Base-by-base conservation (phyloP, 2,888 invertebrate genomes). In the Amaurobius ferox region DNA sequence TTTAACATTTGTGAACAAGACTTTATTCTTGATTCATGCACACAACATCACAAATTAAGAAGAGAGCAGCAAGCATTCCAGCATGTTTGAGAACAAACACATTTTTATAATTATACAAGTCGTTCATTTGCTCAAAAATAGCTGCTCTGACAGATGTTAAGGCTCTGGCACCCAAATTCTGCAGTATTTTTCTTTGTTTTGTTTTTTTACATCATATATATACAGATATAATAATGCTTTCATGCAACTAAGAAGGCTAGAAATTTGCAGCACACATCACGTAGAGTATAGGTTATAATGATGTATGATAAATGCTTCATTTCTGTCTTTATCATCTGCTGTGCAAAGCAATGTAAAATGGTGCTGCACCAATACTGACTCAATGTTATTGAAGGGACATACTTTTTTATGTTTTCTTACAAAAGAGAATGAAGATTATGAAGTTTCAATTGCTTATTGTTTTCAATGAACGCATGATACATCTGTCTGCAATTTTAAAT, bases 21-120 rank as follows among this genome's bases (percentile, higher is more conserved):
- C 74, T 87, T 87, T 87, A 87, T 87, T 87, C 81, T 77, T 87
- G 62, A 73, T 83, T 87, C 81, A 87, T 81, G 87, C 87, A 87
- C 78, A 83, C 87, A 87, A 87, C 87, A 87, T 87, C 78, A 87
- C 83, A 83, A 83, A 76, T 62, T 83, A 77, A 83, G 83, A 83
- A 77, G 83, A 83, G 83, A 83, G 83, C 83, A 83, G 83, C 83
- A 83, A 83, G 83, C 83, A 83, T 83, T 81, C 81, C 76, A 71
- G 71, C 64, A 83, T 77, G 67, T 81, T 44, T 83, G 70, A 83
- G 81, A 74, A 73, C 61, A 81, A 74, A 76, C 83, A 83, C 71
- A 62, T 55, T 55, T 55, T 55, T 55, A 71, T 68, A 76, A 83
- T 83, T 71, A 39, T 71, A 77, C 83, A 83, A 71, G 76, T 71